Conservation (phyloP, 2,888 invertebrate species). For the Acanthococcus lagerstroemiae region DNA sequence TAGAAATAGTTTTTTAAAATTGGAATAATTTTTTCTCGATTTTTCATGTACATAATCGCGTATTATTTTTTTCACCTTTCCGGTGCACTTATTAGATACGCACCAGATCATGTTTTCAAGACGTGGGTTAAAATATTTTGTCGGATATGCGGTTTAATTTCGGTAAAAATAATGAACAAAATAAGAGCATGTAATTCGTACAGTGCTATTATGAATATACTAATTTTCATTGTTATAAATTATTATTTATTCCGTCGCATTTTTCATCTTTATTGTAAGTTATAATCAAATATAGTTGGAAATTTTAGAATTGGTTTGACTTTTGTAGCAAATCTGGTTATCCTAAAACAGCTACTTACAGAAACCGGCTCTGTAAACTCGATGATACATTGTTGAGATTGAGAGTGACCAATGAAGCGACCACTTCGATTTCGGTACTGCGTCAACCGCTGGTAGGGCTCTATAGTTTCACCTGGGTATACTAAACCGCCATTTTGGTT, state of each 20-base stretch:
- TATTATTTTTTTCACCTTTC: constrained; percentile 12
- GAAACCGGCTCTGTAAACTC: too few relatives aligned
- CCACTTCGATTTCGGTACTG: too few relatives aligned
- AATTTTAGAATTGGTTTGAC: too few relatives aligned
- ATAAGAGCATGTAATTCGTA: background rate
- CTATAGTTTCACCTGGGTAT: too few relatives aligned
- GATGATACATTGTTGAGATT: too few relatives aligned
- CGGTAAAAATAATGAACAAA: background rate
- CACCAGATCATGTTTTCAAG: constrained; percentile 6
- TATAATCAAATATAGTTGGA: constrained; percentile 20
- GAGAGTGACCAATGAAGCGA: too few relatives aligned
- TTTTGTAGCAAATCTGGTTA: too few relatives aligned
- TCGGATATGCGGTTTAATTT: background rate
- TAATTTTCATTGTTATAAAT: constrained; percentile 21
- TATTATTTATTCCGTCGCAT: constrained; percentile 24
- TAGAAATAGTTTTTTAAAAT: background rate
- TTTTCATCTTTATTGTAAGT: constrained; percentile 24
- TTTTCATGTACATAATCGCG: constrained; percentile 13
- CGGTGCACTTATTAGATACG: constrained; percentile 25
- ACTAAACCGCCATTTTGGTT: too few relatives aligned
- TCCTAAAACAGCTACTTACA: too few relatives aligned
- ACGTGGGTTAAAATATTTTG: constrained; percentile 1
- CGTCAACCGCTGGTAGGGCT: too few relatives aligned
- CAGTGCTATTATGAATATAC: too few relatives aligned
- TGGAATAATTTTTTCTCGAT: background rate